phyloP scores from a whole-genome alignment of 2,797 vertebrate species.

The Hyperoplus lanceolatus region DNA sequence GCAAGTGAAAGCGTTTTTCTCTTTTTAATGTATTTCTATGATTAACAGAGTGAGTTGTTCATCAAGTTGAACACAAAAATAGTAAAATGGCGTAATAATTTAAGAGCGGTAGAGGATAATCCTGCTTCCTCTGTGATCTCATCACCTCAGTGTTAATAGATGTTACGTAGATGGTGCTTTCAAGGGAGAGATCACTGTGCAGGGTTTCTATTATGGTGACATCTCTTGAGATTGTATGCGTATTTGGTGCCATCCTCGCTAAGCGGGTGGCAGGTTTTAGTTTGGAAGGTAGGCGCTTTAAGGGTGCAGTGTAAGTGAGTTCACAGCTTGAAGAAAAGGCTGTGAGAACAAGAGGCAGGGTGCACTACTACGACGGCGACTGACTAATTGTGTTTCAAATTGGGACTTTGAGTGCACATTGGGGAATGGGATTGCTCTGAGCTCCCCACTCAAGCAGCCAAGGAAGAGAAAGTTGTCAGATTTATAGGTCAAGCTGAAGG shows the following conservation, averaged over 20 bases:
- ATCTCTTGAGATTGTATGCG: constrained; percentile 78
- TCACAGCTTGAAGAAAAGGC: constrained; percentile 59
- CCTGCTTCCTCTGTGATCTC: constrained; percentile 68
- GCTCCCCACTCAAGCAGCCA: constrained; percentile 79
- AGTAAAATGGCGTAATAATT: constrained; percentile 29
- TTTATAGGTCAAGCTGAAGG: constrained; percentile 88
- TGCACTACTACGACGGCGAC: constrained; percentile 50
- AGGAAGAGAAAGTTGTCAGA: constrained; percentile 86
- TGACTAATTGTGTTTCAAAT: constrained; percentile 87
- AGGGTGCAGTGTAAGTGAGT: constrained; percentile 52
- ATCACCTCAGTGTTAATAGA: constrained; percentile 82
- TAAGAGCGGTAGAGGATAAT: constrained; percentile 59
- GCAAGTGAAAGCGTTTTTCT: constrained; percentile 8
- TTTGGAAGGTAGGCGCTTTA: constrained; percentile 70
- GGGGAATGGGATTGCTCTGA: constrained; percentile 82
- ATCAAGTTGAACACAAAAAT: constrained; percentile 19
- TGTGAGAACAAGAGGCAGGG: constrained; percentile 64
- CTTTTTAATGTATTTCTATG: background rate
- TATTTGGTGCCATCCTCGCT: constrained; percentile 73
- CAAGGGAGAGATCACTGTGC: constrained; percentile 79
- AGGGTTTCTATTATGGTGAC: constrained; percentile 84
- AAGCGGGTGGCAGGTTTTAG: constrained; percentile 65
- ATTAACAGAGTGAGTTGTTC: background rate
- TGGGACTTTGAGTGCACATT: constrained; percentile 84
- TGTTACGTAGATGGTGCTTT: constrained; percentile 80